Evolutionary conservation across 2,113 vertebrate species (phyloP), one percentile per base, ranked within the genome.

Genomic region (Recurvirostra avosetta): DNA sequence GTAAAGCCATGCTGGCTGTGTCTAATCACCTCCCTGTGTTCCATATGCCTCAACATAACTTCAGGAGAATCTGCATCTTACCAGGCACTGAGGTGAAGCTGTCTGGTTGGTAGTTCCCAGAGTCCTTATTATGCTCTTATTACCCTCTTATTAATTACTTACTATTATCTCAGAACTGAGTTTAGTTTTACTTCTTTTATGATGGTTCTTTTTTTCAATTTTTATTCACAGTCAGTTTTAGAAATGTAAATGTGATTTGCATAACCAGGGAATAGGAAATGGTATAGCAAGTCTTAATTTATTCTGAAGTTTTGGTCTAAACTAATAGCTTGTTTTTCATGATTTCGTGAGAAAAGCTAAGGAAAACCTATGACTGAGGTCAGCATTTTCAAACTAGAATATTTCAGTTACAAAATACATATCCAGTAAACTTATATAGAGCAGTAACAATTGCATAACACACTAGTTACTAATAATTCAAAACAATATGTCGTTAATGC

Each of bases 401-500:
- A 45, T 30, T 72, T 19, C 10, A 36, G 6, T 36, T 67, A 34
- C 22, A 78, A 68, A 86, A 52, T 17, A 58, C 2, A 4, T 52
- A 47, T 38, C 19, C 26, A 65, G 11, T 38, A 43, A 77, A 62
- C 5, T 62, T 53, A 7, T 34, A 3, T 3, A 21, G 6, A 23
- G 8, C 6, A 49, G 25, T 67, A 59, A 49, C 2, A 21, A 11
- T 6, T 71, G 26, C 3, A 38, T 56, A 66, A 41, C 15, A 11
- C 34, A 32, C 0, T 0, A 53, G 9, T 62, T 85, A 55, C n/a
- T 61, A 40, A 32, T 40, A 26, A 58, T 66, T 61, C 36, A 62
- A 73, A 32, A 26, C 8, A 66, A 13, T 34, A 55, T 26, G 8
- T 38, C 3, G 0, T 19, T 53, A 9, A 34, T 1, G 0, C 6